Evolutionary conservation across 2,888 invertebrate species (phyloP), one percentile per base, ranked within the genome.

Genomic region (Serrognathus titanus): DNA sequence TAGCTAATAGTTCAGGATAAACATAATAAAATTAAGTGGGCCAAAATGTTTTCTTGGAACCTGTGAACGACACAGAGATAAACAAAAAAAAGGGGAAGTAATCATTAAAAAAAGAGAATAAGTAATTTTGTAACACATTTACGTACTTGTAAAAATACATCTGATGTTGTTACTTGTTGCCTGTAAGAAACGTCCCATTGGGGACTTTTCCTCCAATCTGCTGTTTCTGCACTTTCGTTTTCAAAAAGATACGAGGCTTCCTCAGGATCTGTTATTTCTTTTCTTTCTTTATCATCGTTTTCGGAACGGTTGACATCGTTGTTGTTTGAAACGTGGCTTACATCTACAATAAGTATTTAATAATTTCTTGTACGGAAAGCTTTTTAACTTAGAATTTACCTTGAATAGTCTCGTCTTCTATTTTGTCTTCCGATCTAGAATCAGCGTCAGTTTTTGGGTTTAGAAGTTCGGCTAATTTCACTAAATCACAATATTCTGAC

Each of bases 131-230:
- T n/a, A n/a, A 11, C 5, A 39, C 1, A 39, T 11, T 39, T 4
- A 39, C 12, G 62, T 73, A 90, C 91, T 80, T 91, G 90, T 50
- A 96, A 80, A 76, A 85, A 96, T 7, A 94, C 84, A 76, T 96
- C 94, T 74, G 93, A 90, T 0, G 94, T 84, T 7, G 88, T 84
- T 0, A 96, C 90, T 37, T 89, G 83, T 76, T 96, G 96, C 66
- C 90, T 89, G 75, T 92, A 95, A 63, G 86, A 83, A 74, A 94
- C 88, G 38, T 87, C 86, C 78, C 92, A 94, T 63, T 83, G 82
- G 0, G 92, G 92, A 16, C 81, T 78, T 70, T 83, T 82, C 43
- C 88, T 82, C 57, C 85, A 84, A 63, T 87, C 86, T 13, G 81
- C 69, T 76, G 10, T 77, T 49, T 47, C 39, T 41, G 24, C 40